A percentile compares a stretch with the other conserved stretches of the same genome.
Evolutionary conservation across 2,797 vertebrate genomes (phyloP).

Genomic region (Anas acuta): DNA sequence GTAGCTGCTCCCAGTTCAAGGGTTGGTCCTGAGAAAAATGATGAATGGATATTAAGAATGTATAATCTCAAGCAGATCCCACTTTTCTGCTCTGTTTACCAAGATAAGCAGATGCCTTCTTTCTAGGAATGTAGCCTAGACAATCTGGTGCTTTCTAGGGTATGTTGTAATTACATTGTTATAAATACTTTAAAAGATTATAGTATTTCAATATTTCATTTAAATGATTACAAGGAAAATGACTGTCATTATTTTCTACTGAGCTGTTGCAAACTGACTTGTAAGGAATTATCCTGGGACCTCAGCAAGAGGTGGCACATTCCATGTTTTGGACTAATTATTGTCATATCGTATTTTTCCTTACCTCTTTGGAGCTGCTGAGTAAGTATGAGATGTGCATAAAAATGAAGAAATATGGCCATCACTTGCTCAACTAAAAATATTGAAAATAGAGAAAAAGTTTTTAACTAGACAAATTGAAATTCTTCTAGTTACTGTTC

Average conservation of each 20-base stretch:
- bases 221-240: not conserved
- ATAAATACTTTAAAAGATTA: conserved; percentile 13
- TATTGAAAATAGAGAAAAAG: not conserved
- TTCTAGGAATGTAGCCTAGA: conserved; percentile 46
- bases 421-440: not conserved
- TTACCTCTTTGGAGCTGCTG: not conserved
- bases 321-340: not conserved
- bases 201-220: not conserved
- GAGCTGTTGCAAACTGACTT: not conserved
- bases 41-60: not conserved
- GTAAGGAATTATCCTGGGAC: not conserved
- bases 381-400: not conserved
- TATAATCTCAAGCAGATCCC: conserved; percentile 7
- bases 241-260: not conserved
- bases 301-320: not conserved
- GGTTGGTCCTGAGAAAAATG: not conserved
- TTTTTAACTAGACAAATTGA: not conserved
- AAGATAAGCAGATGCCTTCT: conserved; percentile 49
- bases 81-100: conserved; percentile 41
- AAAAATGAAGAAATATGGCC: not conserved
- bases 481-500: not conserved
- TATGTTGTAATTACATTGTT: conserved; percentile 30
- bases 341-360: not conserved
- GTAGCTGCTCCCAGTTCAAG: not conserved
- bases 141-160: conserved; percentile 48